A percentile compares a stretch with the other conserved stretches of the same genome.
Evolutionary conservation across 2,797 vertebrate genomes (phyloP).

Genomic region (Xyrichtys novacula): DNA sequence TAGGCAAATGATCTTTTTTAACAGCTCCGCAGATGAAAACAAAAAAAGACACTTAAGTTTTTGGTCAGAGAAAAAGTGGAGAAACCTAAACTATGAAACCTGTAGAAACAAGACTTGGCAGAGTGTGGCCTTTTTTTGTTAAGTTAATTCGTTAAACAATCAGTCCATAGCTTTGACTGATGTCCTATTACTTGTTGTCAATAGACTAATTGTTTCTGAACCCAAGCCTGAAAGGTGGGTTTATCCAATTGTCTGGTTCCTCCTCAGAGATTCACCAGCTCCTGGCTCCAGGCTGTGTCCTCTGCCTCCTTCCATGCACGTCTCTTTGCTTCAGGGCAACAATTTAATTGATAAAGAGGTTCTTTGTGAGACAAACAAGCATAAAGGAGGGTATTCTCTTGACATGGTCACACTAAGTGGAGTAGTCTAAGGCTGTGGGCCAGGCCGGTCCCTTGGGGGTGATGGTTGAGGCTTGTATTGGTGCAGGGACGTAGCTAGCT

Average conservation of each 20-base stretch:
- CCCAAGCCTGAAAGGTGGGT: not conserved
- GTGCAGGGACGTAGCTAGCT: conserved; percentile 55
- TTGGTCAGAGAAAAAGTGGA: not conserved
- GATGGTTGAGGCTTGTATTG: conserved; percentile 40
- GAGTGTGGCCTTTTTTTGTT: no score
- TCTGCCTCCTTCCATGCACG: conserved; percentile 21
- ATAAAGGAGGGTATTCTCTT: conserved; percentile 67
- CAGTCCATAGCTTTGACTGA: not conserved
- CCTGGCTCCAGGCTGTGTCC: conserved; percentile 5
- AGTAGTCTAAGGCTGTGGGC: conserved; percentile 21
- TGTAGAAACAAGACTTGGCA: not conserved
- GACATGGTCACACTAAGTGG: conserved; percentile 30
- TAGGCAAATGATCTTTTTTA: no score
- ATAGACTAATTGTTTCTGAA: not conserved
- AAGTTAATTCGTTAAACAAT: not conserved
- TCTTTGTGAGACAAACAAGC: conserved; percentile 63
- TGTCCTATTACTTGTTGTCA: not conserved
- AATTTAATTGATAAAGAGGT: conserved; percentile 46
- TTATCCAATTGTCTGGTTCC: not conserved
- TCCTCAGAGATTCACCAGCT: conserved; percentile 9
- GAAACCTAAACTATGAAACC: not conserved
- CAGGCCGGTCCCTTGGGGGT: conserved; percentile 8
- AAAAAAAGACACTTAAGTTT: no score
- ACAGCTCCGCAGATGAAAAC: no score
- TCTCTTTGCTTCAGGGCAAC: conserved; percentile 29